Evolutionary conservation across 2,113 vertebrate genomes (phyloP).

Genomic region (Monarcha castaneiventris): DNA sequence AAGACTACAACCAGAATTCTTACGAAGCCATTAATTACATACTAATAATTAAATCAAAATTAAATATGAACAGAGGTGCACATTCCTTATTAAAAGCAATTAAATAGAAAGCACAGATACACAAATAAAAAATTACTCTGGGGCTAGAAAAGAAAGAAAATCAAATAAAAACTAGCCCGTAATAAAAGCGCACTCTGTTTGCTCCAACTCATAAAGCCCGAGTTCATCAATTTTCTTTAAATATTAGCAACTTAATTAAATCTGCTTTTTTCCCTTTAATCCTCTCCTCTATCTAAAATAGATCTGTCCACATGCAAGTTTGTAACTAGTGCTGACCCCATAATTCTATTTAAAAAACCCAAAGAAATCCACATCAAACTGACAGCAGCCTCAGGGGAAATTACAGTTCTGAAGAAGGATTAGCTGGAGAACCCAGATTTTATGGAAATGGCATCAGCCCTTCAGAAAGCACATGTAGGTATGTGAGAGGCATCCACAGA

Average conservation of each 20-base stretch:
- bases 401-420: conserved; percentile 75
- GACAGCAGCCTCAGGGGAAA: conserved; percentile 77
- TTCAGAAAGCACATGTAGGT: neutral
- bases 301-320: conserved; percentile 79
- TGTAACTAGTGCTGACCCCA: conserved; percentile 80
- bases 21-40: conserved; percentile 71
- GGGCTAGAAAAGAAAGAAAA: conserved; percentile 70
- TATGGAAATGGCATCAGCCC: conserved; percentile 55
- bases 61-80: conserved; percentile 74
- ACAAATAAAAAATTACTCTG: conserved; percentile 66
- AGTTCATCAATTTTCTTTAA: conserved; percentile 86
- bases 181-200: conserved; percentile 53
- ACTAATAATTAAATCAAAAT: conserved; percentile 80
- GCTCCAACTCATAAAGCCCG: conserved; percentile 67
- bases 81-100: conserved; percentile 77
- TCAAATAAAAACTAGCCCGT: conserved; percentile 66
- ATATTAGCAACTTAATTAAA: conserved; percentile 88
- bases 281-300: conserved; percentile 83
- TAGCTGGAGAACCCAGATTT: conserved; percentile 71
- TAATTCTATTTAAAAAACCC: conserved; percentile 79
- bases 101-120: conserved; percentile 71
- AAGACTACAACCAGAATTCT: conserved; percentile 59
- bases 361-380: conserved; percentile 78
- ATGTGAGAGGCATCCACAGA: neutral
- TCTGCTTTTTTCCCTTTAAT: conserved; percentile 77